Conservation (phyloP, 2,888 invertebrate species). For the Melieria crassipennis region DNA sequence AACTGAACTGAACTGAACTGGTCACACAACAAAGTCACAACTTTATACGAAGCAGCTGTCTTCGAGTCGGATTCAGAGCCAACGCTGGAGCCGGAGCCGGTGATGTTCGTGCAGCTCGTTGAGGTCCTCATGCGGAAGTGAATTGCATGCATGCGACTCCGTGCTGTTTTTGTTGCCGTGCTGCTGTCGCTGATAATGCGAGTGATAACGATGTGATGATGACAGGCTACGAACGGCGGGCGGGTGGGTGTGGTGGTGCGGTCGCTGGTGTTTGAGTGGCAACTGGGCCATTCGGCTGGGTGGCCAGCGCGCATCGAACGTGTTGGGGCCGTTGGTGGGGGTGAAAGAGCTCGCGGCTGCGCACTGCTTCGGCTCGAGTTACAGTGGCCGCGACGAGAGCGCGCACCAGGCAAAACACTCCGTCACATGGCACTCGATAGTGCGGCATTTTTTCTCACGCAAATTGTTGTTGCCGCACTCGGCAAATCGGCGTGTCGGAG, state of each 20-base stretch:
- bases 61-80: constrained; percentile 28
- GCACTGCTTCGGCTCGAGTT: constrained; percentile 12
- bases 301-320: background rate
- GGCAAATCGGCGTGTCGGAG: constrained; percentile 13
- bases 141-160: constrained; percentile 22
- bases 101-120: constrained; percentile 55
- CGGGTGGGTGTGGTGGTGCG: background rate
- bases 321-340: background rate
- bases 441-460: constrained; percentile 42
- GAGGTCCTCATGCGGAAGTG: constrained; percentile 61
- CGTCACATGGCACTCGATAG: constrained; percentile 23
- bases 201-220: constrained; percentile 46
- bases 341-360: constrained; percentile 14
- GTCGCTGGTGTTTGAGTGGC: no score
- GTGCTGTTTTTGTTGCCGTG: constrained; percentile 39
- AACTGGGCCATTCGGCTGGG: no score
- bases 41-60: no score
- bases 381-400: constrained; percentile 4
- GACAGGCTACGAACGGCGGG: constrained; percentile 25
- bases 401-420: background rate
- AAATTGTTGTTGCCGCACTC: constrained; percentile 49
- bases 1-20: no score
- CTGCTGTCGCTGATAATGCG: constrained; percentile 38
- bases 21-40: no score
- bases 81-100: constrained; percentile 61